phyloP scores from a whole-genome alignment of 2,888 invertebrate species.

The Archaeoteleia sp. region DNA sequence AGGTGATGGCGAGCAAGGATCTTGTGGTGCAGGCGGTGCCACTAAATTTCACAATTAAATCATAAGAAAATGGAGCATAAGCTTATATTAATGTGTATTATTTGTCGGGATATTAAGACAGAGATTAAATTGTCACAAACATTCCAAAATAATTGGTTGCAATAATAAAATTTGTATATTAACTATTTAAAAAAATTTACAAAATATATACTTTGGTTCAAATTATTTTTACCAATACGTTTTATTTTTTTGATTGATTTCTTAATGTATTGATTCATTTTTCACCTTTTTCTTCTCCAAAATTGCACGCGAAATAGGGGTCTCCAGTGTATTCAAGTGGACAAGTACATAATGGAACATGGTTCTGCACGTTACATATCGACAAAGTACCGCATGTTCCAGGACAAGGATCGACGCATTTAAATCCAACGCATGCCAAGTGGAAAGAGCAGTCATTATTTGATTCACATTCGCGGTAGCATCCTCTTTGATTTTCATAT shows the following conservation, averaged over 20 bases:
- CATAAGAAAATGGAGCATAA: too few relatives aligned
- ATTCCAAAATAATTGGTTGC: neutral
- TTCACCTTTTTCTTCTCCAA: slow-evolving; percentile 59
- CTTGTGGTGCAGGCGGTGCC: slow-evolving; percentile 63
- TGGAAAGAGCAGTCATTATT: slow-evolving; percentile 85
- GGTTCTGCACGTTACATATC: slow-evolving; percentile 85
- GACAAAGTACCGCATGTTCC: slow-evolving; percentile 89
- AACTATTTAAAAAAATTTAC: neutral
- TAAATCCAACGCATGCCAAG: slow-evolving; percentile 86
- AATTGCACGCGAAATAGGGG: slow-evolving; percentile 81
- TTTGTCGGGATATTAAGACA: too few relatives aligned
- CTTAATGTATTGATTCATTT: too few relatives aligned
- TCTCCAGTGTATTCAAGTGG: slow-evolving; percentile 86
- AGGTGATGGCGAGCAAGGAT: slow-evolving; percentile 89
- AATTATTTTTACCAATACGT: too few relatives aligned
- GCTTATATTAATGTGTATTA: too few relatives aligned
- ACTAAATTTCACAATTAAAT: too few relatives aligned
- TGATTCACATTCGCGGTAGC: slow-evolving; percentile 85
- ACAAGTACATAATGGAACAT: slow-evolving; percentile 87
- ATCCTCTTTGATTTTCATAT: slow-evolving; percentile 81
- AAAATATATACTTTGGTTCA: too few relatives aligned
- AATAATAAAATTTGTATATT: slow-evolving; percentile 2
- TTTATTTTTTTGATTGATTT: too few relatives aligned
- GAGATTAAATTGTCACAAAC: too few relatives aligned
- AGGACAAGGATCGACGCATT: slow-evolving; percentile 90